Base-by-base conservation (phyloP, 2,797 vertebrate species). In the Tarsius wallacei region DNA sequence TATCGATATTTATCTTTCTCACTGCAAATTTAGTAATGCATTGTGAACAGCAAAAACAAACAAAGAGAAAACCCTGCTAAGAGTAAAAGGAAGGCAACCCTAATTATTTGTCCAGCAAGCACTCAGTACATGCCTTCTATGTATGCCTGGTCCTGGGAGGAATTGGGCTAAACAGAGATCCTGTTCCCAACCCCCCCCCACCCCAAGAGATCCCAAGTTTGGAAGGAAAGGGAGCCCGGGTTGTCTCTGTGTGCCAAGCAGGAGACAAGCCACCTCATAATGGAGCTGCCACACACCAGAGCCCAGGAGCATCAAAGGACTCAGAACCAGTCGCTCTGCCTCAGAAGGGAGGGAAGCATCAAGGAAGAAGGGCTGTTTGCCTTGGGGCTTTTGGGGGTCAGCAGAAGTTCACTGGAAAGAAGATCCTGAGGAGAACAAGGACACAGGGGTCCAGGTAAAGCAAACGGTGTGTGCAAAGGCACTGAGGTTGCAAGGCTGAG, bases 41-140 rank as follows among this genome's bases (percentile, higher is more conserved):
- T 53, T 61, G 31, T 81, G 76, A 97, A 96, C 10, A 83, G 53
- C 53, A 96, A 86, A 80, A 86, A 70, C n/a, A 94, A 87, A 84
- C 14, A 61, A 64, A 73, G 13, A 51, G n/a, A 94, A 93, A 92
- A 86, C 47, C 49, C 12, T 77, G 16, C 33, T 70, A 93, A 88
- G 73, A 91, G 31, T 68, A 66, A 85, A 87, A 80, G 15, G 15
- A 94, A 81, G 61, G 36, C 42, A 49, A 70, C 28, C 61, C 63
- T 86, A 93, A 61, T 87, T 63, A 51, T 71, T 93, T 80, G 88
- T 66, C 68, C 59, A 78, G 24, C 85, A 89, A 87, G 74, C 49
- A 87, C 70, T 71, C 82, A 59, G 47, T 9, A 53, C 55, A 51
- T 74, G 36, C 1, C 49, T 61, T 84, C 42, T 82, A n/a, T 63